Base-by-base conservation (phyloP, 2,113 vertebrate genomes). In the Hippopotamus amphibius region DNA sequence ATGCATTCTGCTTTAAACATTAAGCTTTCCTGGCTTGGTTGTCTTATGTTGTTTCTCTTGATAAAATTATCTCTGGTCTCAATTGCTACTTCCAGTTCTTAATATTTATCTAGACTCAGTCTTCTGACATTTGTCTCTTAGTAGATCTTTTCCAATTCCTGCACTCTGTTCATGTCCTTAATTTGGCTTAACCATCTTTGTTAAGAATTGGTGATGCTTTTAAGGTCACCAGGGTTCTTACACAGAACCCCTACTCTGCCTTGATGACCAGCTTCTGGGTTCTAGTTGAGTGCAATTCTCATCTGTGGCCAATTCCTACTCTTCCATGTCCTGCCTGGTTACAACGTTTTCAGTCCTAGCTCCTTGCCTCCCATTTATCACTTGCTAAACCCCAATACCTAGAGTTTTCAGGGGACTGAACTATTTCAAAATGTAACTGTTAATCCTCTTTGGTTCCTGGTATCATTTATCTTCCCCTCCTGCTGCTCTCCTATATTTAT, bases 401-500 rank as follows among this genome's bases (percentile, higher is more conserved):
- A 37, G 15, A 72, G 65, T 71, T 92, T 95, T 86, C 41, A 79
- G 22, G 37, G 8, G 15, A 87, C 22, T 63, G 24, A 68, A 24
- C 41, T 61, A n/a, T 28, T 43, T 96, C 41, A 71, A 57, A 77
- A 71, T 59, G 7, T 28, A 93, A 37, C 50, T 80, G 83, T 89
- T 89, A 79, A 92, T 93, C 7, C 17, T 94, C 6, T 46, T 77
- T 46, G 46, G 10, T 65, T 28, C 15, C 33, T 7, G 4, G 46
- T 66, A 14, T 72, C 48, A 63, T 91, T 92, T 93, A 6, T 97
- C 61, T 91, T 94, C 15, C 41, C 33, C 48, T 37, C 76, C 6
- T 12, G 14, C 46, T 53, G 15, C 33, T 93, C 24, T 79, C 61
- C 48, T 93, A 6, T 97, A 16, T 79, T 95, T 92, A 93, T 63